Conservation (phyloP, 2,797 vertebrate genomes). For the Notamacropus eugenii region DNA sequence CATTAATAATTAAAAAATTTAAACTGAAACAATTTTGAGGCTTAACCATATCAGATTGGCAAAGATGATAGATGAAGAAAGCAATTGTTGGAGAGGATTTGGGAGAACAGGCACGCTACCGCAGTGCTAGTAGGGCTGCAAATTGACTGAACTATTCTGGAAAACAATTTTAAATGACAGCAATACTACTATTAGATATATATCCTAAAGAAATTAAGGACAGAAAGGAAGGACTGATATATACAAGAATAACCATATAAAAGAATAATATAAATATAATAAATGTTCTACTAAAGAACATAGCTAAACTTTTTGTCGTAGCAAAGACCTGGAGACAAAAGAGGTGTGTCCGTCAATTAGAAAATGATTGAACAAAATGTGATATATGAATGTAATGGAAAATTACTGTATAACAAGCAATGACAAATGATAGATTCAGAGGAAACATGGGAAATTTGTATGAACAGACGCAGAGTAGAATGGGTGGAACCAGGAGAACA, state of each 20-base stretch:
- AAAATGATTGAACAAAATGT: neutral
- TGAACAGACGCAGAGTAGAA: neutral
- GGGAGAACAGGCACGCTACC: neutral
- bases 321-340: neutral
- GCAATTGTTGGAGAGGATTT: neutral
- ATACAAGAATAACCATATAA: neutral
- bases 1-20: neutral
- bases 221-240: neutral
- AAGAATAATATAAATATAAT: neutral
- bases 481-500: neutral
- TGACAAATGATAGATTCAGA: neutral
- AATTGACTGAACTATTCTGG: neutral
- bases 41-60: neutral
- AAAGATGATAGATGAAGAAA: neutral
- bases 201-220: neutral
- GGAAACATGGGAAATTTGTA: neutral
- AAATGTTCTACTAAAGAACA: neutral
- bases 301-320: neutral
- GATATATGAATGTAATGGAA: neutral
- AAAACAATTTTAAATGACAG: neutral
- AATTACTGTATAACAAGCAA: neutral
- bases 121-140: neutral
- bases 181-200: neutral
- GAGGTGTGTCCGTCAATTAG: neutral
- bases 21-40: neutral